These are phyloP conservation scores for Habroteleia sp. DNA, from an alignment of 2,888 invertebrate genomes.

Conservation along the genomic window DNA sequence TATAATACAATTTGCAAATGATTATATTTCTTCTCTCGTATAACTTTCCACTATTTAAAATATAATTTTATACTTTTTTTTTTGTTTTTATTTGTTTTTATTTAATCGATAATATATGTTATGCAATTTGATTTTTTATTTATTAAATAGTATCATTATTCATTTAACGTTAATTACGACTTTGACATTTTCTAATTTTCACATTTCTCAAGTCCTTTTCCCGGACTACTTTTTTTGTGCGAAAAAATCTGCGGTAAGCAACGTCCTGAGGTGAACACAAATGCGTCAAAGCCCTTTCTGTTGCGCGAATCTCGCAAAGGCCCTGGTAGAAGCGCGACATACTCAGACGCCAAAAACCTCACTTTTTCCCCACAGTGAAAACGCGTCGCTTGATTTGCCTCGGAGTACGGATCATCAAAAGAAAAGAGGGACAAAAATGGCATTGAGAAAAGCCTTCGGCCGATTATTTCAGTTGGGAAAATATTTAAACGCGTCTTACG, in stretches of 20 bases:
- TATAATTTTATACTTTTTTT: too few relatives aligned
- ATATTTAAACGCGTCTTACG: constrained; percentile 46
- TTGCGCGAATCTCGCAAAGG: constrained; percentile 41
- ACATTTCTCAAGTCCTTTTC: too few relatives aligned
- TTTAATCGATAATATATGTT: too few relatives aligned
- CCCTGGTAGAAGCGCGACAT: constrained; percentile 24
- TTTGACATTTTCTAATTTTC: too few relatives aligned
- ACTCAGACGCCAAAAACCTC: constrained; percentile 46
- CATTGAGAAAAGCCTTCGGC: constrained; percentile 23
- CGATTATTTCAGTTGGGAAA: constrained; percentile 56
- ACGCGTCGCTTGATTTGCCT: constrained; percentile 47
- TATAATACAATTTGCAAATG: too few relatives aligned
- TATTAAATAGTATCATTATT: too few relatives aligned
- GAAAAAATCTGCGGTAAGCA: constrained; percentile 42
- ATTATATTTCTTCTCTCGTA: too few relatives aligned
- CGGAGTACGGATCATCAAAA: constrained; percentile 42
- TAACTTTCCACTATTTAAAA: too few relatives aligned
- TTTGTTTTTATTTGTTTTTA: too few relatives aligned
- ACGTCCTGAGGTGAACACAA: constrained; percentile 35
- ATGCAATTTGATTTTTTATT: too few relatives aligned
- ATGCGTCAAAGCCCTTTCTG: constrained; percentile 54
- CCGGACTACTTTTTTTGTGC: constrained; percentile 12
- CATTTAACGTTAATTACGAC: neutral
- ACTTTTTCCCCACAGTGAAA: constrained; percentile 49
- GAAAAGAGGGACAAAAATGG: constrained; percentile 44